Conservation (phyloP, 2,113 vertebrate genomes). For the Pterocles burchelli region DNA sequence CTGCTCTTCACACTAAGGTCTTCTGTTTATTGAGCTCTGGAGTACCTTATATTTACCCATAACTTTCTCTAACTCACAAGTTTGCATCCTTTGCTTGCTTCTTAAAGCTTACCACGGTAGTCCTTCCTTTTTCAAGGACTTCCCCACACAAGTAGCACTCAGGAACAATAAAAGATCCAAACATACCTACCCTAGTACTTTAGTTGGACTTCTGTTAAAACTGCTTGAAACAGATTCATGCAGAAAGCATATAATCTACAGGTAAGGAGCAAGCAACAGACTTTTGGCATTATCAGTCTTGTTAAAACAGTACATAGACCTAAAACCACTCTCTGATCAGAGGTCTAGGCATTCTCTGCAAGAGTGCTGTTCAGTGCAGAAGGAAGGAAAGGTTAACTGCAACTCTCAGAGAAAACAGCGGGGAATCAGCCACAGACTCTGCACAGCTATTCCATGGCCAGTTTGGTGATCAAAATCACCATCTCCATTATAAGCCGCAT, state of each 20-base stretch:
- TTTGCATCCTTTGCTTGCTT: not conserved
- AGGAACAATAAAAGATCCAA: not conserved
- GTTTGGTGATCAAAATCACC: not conserved
- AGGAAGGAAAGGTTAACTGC: not conserved
- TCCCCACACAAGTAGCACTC: not conserved
- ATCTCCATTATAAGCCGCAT: not conserved
- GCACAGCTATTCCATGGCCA: not conserved
- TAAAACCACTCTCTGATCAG: not conserved
- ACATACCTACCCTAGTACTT: not conserved
- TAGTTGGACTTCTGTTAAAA: not conserved
- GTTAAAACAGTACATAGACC: not conserved
- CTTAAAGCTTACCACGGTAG: not conserved
- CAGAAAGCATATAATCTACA: not conserved
- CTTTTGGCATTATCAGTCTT: not conserved
- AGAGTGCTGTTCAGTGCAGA: not conserved
- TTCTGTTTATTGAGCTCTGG: not conserved
- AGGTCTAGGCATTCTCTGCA: not conserved
- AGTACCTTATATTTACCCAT: not conserved
- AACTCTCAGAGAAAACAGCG: not conserved
- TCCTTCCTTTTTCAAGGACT: not conserved
- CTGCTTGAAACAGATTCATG: not conserved
- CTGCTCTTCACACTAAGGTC: not conserved
- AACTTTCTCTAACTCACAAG: not conserved
- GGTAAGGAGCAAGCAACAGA: not conserved
- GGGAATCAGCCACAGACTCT: not conserved